phyloP scores from a whole-genome alignment of 1,140 invertebrate genomes.

The Goniozus legneri region DNA sequence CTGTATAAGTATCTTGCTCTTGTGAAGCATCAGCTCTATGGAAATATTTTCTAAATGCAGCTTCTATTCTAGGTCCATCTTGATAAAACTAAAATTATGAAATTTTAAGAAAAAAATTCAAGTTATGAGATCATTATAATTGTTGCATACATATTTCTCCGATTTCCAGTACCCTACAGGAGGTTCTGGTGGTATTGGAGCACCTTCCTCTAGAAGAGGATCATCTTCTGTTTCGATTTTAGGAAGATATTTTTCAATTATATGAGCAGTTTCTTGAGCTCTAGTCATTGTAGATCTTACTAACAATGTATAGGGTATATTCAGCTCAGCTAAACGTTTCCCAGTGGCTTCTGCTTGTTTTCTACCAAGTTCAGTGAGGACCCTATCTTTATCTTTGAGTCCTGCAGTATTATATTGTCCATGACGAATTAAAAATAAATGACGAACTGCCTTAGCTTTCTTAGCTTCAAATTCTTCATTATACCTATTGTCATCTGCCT shows the following conservation, averaged over 20 bases:
- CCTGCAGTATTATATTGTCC: slow-evolving; percentile 86
- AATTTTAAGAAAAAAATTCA: slow-evolving; percentile 9
- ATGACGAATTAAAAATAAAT: slow-evolving; percentile 90
- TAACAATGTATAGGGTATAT: slow-evolving; percentile 74
- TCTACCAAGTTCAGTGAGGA: slow-evolving; percentile 76
- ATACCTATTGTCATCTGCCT: slow-evolving; percentile 62
- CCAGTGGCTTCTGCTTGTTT: slow-evolving; percentile 81
- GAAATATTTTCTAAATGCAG: slow-evolving; percentile 92
- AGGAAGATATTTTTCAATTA: slow-evolving; percentile 70
- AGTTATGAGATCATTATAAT: neutral
- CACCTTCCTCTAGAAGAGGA: slow-evolving; percentile 81
- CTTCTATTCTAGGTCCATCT: slow-evolving; percentile 96
- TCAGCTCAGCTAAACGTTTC: slow-evolving; percentile 68
- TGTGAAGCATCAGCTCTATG: slow-evolving; percentile 82
- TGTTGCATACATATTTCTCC: slow-evolving; percentile 66
- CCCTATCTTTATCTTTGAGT: slow-evolving; percentile 68
- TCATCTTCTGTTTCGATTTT: slow-evolving; percentile 58
- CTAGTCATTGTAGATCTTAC: slow-evolving; percentile 90
- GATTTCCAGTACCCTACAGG: slow-evolving; percentile 82
- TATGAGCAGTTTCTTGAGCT: slow-evolving; percentile 84
- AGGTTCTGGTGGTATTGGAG: slow-evolving; percentile 93
- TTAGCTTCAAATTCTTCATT: slow-evolving; percentile 61
- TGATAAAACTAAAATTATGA: slow-evolving; percentile 80
- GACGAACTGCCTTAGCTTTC: slow-evolving; percentile 71
- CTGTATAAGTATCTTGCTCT: slow-evolving; percentile 80